Base-by-base conservation (phyloP, 2,888 invertebrate genomes). In the Caenorhabditis sp. region DNA sequence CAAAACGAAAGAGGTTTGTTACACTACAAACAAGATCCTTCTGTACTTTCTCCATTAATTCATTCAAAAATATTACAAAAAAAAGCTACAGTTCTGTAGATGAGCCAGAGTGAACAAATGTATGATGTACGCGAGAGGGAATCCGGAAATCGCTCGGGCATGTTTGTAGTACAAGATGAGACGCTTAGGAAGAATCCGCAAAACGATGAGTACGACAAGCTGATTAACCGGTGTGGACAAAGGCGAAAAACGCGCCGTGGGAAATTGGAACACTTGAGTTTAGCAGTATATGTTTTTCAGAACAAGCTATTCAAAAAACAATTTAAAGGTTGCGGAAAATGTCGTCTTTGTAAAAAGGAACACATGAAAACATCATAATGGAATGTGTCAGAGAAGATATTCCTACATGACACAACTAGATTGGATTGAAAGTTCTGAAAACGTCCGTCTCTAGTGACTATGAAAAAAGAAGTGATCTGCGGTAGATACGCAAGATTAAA, bases 141-240 rank as follows among this genome's bases (percentile, higher is more conserved):
- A 74, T 74, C 74, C 74, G 74, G 74, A 74, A 65, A 74, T 74
- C 74, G 58, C 53, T 11, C 32, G 32, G 11, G 51, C 35, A 37
- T 70, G 61, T 70, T 70, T 70, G 70, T 61, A 70, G 58, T 69
- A 69, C 58, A 60, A 35, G 69, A 58, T 51, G 67, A 35, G 22
- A 40, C 40, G 5, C 56, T 56, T 32, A 32, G 22, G 44, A 55
- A 50, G 61, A 40, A 61, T 37, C 61, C 35, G 47, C 26, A 44
- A 64, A 62, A 71, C 44, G 55, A 62, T 62, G 72, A 74, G 74
- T 74, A 74, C 65, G 40, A 67, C 65, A 74, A 74, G 74, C 72
- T 74, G 74, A 74, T 74, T 74, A 74, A 74, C 74, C 65, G 65
- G 72, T 26, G 26, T 1, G 24, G 40, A 11, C 47, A 40, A 47